A percentile compares a stretch with the other conserved stretches of the same genome.
Evolutionary conservation across 2,113 vertebrate genomes (phyloP).

Genomic region (Rostratula benghalensis): DNA sequence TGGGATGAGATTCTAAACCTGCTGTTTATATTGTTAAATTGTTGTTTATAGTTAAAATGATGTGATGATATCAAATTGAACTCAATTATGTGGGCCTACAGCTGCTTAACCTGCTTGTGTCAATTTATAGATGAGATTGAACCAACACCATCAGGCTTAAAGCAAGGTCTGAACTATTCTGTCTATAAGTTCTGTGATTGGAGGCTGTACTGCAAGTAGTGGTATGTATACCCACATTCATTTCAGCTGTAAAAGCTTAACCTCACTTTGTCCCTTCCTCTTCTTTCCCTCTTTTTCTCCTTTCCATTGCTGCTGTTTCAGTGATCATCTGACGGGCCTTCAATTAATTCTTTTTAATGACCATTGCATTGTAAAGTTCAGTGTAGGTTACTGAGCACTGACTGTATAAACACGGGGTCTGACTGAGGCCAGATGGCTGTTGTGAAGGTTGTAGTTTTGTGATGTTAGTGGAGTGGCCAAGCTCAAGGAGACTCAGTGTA

Average conservation of each 20-base stretch:
- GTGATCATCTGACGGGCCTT: neutral
- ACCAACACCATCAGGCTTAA: neutral
- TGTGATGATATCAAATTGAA: neutral
- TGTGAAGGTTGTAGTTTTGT: neutral
- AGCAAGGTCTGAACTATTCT: neutral
- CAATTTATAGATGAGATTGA: neutral
- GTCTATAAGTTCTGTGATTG: neutral
- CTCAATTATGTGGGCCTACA: neutral
- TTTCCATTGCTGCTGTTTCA: neutral
- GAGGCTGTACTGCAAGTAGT: neutral
- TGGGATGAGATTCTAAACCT: neutral
- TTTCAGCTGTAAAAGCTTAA: neutral
- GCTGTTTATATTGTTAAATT: neutral
- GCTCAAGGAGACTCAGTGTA: neutral
- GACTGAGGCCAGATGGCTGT: neutral
- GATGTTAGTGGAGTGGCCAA: neutral
- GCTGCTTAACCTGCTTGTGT: neutral
- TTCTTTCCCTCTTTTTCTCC: neutral
- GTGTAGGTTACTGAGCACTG: neutral
- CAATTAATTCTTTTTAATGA: neutral
- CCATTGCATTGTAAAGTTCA: neutral
- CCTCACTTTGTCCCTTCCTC: neutral
- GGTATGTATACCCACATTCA: neutral
- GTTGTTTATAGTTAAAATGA: neutral
- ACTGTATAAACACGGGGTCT: neutral